Percentiles rank a stretch among this genome's conserved stretches.
Conservation (phyloP, 1,140 invertebrate species). For the Drosophila sproati region DNA sequence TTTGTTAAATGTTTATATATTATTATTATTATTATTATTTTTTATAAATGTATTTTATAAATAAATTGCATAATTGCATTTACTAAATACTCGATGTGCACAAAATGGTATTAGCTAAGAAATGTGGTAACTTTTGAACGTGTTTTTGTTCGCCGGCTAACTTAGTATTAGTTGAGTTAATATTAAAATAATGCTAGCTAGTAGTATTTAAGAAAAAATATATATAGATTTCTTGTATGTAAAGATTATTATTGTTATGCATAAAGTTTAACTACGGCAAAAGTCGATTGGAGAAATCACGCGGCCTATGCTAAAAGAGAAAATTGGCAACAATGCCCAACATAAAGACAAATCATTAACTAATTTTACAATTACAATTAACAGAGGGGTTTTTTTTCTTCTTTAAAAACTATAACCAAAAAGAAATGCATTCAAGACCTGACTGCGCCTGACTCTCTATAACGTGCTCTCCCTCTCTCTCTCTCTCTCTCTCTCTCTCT, state of each 20-base stretch:
- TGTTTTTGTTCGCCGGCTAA: constrained; percentile 22
- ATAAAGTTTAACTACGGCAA: constrained; percentile 41
- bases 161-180: constrained; percentile 21
- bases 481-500: constrained; percentile 1
- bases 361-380: neutral
- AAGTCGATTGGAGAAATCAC: constrained; percentile 36
- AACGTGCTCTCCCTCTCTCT: neutral
- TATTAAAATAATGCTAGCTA: constrained; percentile 8
- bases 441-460: constrained; percentile 10
- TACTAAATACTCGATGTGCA: constrained; percentile 38
- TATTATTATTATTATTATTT: constrained; percentile 25
- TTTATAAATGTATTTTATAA: constrained; percentile 26
- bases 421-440: constrained; percentile 27
- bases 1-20: constrained; percentile 18
- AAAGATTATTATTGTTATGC: neutral
- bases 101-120: constrained; percentile 35
- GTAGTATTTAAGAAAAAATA: constrained; percentile 25
- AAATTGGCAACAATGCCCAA: constrained; percentile 13
- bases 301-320: constrained; percentile 22
- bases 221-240: constrained; percentile 1
- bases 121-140: constrained; percentile 6
- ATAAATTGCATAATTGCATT: constrained; percentile 27
- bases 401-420: constrained; percentile 35
- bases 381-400: constrained; percentile 2
- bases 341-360: neutral